These are phyloP conservation scores for Colossoma macropomum DNA, from an alignment of 2,113 vertebrate species.

Conservation along the genomic window DNA sequence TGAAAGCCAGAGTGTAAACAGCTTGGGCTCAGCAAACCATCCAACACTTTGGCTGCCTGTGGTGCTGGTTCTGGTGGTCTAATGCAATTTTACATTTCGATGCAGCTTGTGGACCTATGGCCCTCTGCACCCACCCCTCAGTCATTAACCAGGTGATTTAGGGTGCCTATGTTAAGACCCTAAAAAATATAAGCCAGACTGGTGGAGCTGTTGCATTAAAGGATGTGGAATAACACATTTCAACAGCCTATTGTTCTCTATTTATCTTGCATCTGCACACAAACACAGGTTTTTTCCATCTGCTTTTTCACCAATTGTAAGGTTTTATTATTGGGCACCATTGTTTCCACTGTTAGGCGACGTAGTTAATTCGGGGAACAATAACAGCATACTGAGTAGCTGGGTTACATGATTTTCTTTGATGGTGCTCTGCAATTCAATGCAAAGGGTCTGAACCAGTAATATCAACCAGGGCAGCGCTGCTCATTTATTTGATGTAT, in stretches of 20 bases:
- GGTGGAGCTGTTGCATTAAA: not conserved
- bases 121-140: not conserved
- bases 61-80: not conserved
- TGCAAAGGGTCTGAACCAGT: too few relatives aligned
- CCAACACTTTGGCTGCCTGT: not conserved
- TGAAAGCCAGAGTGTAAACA: not conserved
- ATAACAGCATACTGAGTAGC: not conserved
- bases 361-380: not conserved
- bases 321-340: not conserved
- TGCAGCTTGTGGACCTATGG: not conserved
- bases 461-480: too few relatives aligned
- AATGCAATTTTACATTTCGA: not conserved
- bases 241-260: not conserved
- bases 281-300: not conserved
- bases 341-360: not conserved
- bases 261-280: not conserved
- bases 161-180: not conserved
- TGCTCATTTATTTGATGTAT: too few relatives aligned
- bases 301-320: not conserved
- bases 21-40: not conserved
- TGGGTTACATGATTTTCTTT: not conserved
- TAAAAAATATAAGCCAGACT: not conserved
- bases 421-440: not conserved
- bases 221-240: not conserved
- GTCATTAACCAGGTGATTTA: not conserved